phyloP scores from a whole-genome alignment of 2,113 vertebrate species.

The Zosterops borbonicus region DNA sequence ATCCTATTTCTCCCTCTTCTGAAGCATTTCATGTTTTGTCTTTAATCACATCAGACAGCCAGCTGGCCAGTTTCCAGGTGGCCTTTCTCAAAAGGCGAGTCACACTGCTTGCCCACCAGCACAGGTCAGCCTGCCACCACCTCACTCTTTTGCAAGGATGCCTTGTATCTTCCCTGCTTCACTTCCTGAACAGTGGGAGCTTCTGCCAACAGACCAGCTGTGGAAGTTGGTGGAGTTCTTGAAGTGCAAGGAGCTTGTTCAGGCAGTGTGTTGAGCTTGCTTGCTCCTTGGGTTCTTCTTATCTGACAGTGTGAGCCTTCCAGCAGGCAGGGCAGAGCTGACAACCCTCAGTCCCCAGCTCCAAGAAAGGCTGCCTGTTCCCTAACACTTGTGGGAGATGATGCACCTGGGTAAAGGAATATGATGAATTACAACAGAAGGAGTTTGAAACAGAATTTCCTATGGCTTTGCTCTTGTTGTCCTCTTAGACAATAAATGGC shows the following conservation, averaged over 20 bases:
- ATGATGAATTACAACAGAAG: fast-evolving
- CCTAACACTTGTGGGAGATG: background rate
- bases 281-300: background rate
- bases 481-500: fast-evolving
- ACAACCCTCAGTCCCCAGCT: background rate
- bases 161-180: background rate
- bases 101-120: background rate
- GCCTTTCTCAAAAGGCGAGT: background rate
- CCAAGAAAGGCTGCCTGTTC: background rate
- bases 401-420: background rate
- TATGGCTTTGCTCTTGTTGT: background rate
- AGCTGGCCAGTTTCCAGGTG: constrained; percentile 29
- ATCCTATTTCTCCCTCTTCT: constrained; percentile 34
- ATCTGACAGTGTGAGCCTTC: background rate
- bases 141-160: background rate
- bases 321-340: background rate
- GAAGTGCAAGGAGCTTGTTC: background rate
- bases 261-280: fast-evolving
- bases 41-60: constrained; percentile 41
- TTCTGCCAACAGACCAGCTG: background rate
- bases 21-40: constrained; percentile 50
- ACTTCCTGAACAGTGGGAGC: background rate
- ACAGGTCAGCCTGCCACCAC: background rate
- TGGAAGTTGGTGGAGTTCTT: background rate
- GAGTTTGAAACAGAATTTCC: background rate